Conservation (phyloP, 2,797 vertebrate species). For the Zalophus californianus region DNA sequence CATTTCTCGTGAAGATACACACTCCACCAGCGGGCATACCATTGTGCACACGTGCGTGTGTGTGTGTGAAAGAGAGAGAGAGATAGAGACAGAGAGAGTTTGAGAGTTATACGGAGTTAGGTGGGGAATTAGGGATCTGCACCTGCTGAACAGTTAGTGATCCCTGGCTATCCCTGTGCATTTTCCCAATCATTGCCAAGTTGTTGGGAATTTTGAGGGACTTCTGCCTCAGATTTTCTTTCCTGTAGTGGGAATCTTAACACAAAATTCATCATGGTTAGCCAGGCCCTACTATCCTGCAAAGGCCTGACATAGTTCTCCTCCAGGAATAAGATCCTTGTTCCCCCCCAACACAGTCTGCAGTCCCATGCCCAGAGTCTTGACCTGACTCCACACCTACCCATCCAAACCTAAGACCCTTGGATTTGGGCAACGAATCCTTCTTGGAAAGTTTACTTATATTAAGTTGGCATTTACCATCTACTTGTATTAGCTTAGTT, state of each 20-base stretch:
- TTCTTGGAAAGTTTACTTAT: background rate
- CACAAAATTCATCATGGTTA: background rate
- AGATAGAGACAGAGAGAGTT: background rate
- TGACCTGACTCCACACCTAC: background rate
- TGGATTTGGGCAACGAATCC: background rate
- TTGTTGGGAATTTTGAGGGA: background rate
- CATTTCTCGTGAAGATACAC: background rate
- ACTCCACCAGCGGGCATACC: background rate
- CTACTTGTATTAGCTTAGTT: background rate
- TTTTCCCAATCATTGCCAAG: background rate
- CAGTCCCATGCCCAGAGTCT: background rate
- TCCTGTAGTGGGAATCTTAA: background rate
- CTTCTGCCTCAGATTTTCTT: background rate
- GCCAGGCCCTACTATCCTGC: background rate
- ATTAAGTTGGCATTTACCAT: background rate
- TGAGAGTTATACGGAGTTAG: background rate
- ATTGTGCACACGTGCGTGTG: fast-evolving
- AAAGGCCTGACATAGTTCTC: background rate
- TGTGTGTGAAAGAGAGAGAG: background rate
- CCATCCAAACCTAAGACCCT: background rate
- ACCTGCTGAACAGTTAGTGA: background rate
- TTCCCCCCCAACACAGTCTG: background rate
- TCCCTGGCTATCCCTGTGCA: background rate
- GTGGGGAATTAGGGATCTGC: background rate
- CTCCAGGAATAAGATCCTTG: background rate